Base-by-base conservation (phyloP, 92 coral and sea anemone genomes). In the Plumapathes pennacea region DNA sequence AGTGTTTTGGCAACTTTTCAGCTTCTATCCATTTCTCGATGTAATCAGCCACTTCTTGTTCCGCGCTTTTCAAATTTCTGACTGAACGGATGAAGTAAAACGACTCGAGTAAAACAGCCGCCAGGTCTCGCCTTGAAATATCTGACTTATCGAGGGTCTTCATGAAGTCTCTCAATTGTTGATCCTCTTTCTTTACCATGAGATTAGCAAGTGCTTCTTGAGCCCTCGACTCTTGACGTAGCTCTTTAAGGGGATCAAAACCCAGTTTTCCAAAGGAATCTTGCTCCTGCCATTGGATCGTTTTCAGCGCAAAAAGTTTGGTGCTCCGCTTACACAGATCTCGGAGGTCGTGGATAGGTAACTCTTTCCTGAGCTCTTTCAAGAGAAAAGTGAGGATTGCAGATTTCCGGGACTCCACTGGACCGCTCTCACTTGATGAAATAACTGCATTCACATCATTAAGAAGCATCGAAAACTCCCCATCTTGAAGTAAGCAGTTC, bases 71-170 rank as follows among this genome's bases (percentile, higher is more conserved):
- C 34, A 74, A 42, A 47, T 46, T 38, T 9, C 90, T 78, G 34
- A 42, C 46, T 1, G 99, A 86, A 41, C 89, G 89, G 48, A 81
- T 74, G 0, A 84, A 57, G 54, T 76, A 88, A 67, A 94, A 72
- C 67, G 61, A 51, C 47, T 88, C 82, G 9, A 46, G 40, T 20
- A 84, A 38, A 24, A 76, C 58, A 11, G 81, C 85, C 22, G 89
- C 78, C 56, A 88, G 36, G 22, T 73, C 77, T 6, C 68, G 11
- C 32, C 84, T 75, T 48, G 62, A 57, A 38, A 64, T 53, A 13
- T 43, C 32, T 10, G 96, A 89, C 0, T 24, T 21, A 27, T 60
- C 33, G 21, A 54, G 26, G 1, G 66, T 49, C 46, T 5, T 20
- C 23, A 82, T 55, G 44, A 46, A 2, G 1, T 62, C 39, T 39